These are phyloP conservation scores for Trichomalopsis sarcophagae DNA, from an alignment of 1,140 invertebrate genomes.

Conservation along the genomic window DNA sequence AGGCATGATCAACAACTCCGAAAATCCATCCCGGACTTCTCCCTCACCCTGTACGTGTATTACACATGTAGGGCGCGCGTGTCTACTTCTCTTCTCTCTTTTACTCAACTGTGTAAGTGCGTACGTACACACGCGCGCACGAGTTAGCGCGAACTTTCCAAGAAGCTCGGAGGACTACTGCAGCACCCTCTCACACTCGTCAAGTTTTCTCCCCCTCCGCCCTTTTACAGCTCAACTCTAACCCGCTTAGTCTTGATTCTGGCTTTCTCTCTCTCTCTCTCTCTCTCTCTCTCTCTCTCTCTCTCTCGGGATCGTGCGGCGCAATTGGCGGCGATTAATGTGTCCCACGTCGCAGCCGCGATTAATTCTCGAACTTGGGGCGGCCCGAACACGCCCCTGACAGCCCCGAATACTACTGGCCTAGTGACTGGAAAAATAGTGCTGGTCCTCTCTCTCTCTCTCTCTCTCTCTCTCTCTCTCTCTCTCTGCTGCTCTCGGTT, in stretches of 20 bases:
- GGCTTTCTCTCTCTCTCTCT: neutral
- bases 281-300: neutral
- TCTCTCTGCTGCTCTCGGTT: neutral
- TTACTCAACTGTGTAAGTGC: neutral
- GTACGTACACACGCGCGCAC: neutral
- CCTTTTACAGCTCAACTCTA: neutral
- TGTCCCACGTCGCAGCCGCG: neutral
- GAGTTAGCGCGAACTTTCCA: neutral
- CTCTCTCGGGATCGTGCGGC: neutral
- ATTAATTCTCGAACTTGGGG: neutral
- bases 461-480: too few relatives aligned
- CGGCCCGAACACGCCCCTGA: neutral
- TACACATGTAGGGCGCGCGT: neutral
- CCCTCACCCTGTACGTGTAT: too few relatives aligned
- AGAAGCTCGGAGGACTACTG: neutral
- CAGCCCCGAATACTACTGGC: neutral
- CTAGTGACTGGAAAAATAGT: neutral
- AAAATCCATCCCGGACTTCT: neutral
- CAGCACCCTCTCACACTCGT: neutral
- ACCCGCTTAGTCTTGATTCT: neutral
- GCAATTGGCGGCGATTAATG: constrained; percentile 20
- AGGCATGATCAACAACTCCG: neutral
- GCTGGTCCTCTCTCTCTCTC: neutral
- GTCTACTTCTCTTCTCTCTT: neutral
- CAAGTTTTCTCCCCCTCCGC: neutral